Conservation (phyloP, 2,888 invertebrate species). For the Eupithecia subumbrata region DNA sequence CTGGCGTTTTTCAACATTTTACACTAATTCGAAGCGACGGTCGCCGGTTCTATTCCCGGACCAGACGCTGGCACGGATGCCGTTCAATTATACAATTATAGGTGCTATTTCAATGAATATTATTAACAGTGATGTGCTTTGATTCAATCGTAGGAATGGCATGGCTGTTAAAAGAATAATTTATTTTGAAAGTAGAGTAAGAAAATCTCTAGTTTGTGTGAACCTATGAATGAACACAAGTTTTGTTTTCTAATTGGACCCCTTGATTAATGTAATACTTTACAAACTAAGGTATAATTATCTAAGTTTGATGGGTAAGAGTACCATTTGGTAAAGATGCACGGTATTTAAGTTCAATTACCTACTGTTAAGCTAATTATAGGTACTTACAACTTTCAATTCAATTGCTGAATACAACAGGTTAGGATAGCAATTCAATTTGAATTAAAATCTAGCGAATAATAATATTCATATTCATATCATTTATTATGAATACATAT, state of each 20-base stretch:
- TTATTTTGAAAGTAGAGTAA: neutral
- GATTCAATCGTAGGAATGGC: constrained; percentile 21
- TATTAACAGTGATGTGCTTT: constrained; percentile 24
- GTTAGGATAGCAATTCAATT: neutral
- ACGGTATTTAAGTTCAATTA: too few relatives aligned
- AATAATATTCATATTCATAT: too few relatives aligned
- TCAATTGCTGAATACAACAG: too few relatives aligned
- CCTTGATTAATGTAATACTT: too few relatives aligned
- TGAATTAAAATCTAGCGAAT: neutral
- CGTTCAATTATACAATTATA: constrained; percentile 50
- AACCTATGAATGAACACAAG: neutral
- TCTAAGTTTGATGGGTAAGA: too few relatives aligned
- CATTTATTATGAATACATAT: too few relatives aligned
- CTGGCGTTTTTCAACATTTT: constrained; percentile 76
- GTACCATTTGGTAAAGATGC: too few relatives aligned
- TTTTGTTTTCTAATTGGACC: neutral
- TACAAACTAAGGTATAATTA: too few relatives aligned
- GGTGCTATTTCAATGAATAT: constrained; percentile 35
- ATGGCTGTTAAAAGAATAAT: neutral
- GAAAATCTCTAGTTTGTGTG: neutral
- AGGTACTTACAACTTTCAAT: too few relatives aligned
- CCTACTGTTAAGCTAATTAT: too few relatives aligned
- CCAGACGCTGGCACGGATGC: constrained; percentile 54
- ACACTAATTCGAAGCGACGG: constrained; percentile 79
- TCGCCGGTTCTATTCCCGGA: constrained; percentile 78